Evolutionary conservation across 2,113 vertebrate genomes (phyloP), one percentile per base, ranked within the genome.

Genomic region (Paratilapia polleni): DNA sequence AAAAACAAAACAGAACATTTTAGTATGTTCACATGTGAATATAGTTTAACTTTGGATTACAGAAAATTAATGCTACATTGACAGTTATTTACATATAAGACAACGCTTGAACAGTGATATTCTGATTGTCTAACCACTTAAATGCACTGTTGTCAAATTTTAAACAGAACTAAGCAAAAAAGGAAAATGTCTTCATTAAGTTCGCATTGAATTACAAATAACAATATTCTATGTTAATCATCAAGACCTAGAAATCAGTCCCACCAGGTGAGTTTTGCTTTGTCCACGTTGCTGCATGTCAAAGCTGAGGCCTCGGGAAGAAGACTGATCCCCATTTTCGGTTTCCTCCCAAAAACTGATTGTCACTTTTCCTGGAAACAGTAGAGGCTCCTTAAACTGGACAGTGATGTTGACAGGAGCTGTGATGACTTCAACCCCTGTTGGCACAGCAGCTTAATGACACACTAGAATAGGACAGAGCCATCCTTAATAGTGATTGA

Each of bases 371-470:
- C 83, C 85, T 8, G 87, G 88, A 11, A 80, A 60, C 20, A n/a
- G n/a, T 57, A 87, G 82, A 80, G 92, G 78, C 58, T 91, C 84
- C n/a, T 74, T 66, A 60, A 95, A 95, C 8, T 80, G 84, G 54
- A 78, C 94, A 0, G 79, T 80, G 84, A 95, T 0, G 6, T 13
- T 87, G 26, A 94, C 36, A 0, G 95, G 95, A 80, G 95, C 91
- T 24, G 87, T 91, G 84, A 96, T 59, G 34, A 86, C 88, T 28
- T 81, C 89, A 5, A 91, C 90, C 9, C 94, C 95, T 96, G 85
- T 52, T 12, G 60, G 74, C 2, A 82, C 22, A 84, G 58, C 38
- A 47, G 64, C 41, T 34, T 34, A 77, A 0, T 73, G 26, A 73
- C 24, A 73, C 17, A 11, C 26, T 34, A 1, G 24, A 74, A 54